Conservation (phyloP, 35 echinoderm and acorn worm species). For the Apostichopus parvimensis region DNA sequence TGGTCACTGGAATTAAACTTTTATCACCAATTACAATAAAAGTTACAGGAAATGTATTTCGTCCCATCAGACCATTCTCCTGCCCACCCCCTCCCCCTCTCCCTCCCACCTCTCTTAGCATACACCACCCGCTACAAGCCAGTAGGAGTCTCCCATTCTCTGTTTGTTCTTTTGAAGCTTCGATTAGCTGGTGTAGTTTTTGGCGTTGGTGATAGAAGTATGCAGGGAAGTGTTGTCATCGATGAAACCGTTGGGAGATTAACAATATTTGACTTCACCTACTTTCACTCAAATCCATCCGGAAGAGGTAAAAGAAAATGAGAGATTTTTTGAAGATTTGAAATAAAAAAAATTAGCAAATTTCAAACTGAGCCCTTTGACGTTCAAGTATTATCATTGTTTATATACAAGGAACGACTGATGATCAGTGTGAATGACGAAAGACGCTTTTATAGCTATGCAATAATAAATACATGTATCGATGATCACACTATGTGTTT, state of each 20-base stretch:
- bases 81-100: too few species aligned
- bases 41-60: neutral
- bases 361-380: neutral
- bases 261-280: neutral
- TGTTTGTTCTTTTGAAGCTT: conserved; percentile 19
- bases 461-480: too few species aligned
- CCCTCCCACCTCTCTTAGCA: too few species aligned
- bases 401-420: too few species aligned
- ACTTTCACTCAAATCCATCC: neutral
- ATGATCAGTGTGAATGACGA: too few species aligned
- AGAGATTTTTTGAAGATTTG: neutral
- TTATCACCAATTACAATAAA: neutral
- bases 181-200: neutral
- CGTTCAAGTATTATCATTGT: too few species aligned
- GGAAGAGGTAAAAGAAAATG: neutral
- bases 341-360: too few species aligned
- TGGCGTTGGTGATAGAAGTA: neutral
- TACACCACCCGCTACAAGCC: neutral
- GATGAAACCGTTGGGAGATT: neutral
- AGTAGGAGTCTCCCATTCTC: neutral
- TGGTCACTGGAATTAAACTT: neutral
- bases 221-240: neutral
- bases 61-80: neutral
- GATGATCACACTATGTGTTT: neutral
- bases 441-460: too few species aligned